Percentiles rank a stretch among this genome's conserved stretches.
phyloP scores from a whole-genome alignment of 2,888 invertebrate genomes.

The Pollenia griseotomentosa region DNA sequence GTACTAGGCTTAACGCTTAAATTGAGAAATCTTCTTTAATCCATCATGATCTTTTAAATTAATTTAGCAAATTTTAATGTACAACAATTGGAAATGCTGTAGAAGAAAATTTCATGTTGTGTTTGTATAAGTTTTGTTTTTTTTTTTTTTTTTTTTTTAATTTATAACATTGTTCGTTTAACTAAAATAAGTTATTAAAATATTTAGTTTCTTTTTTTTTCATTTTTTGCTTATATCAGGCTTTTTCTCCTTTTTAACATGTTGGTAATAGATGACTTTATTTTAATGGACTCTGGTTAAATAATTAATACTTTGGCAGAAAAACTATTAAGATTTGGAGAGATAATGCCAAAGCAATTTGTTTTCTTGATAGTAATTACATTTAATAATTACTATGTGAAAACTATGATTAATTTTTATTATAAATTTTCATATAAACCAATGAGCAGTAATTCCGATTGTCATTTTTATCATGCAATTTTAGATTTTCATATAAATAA shows the following conservation, averaged over 20 bases:
- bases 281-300: constrained; percentile 36
- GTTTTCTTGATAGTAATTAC: constrained; percentile 31
- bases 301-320: constrained; percentile 20
- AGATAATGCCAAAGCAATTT: constrained; percentile 33
- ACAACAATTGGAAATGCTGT: background rate
- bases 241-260: background rate
- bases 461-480: too few relatives aligned
- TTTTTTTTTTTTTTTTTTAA: background rate
- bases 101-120: background rate
- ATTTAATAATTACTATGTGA: constrained; percentile 19
- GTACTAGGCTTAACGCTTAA: too few relatives aligned
- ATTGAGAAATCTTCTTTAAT: too few relatives aligned
- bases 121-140: background rate
- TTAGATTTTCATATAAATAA: too few relatives aligned
- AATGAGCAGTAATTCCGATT: too few relatives aligned
- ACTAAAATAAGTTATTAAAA: constrained; percentile 63
- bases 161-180: constrained; percentile 44
- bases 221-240: background rate
- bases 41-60: too few relatives aligned
- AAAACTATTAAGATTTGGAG: constrained; percentile 41
- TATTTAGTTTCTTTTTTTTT: constrained; percentile 4
- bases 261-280: constrained; percentile 35
- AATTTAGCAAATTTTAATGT: too few relatives aligned
- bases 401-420: background rate
- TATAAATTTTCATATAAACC: too few relatives aligned